A percentile compares a stretch with the other conserved stretches of the same genome.
Evolutionary conservation across 2,113 vertebrate genomes (phyloP).

Genomic region (Hylia prasina): DNA sequence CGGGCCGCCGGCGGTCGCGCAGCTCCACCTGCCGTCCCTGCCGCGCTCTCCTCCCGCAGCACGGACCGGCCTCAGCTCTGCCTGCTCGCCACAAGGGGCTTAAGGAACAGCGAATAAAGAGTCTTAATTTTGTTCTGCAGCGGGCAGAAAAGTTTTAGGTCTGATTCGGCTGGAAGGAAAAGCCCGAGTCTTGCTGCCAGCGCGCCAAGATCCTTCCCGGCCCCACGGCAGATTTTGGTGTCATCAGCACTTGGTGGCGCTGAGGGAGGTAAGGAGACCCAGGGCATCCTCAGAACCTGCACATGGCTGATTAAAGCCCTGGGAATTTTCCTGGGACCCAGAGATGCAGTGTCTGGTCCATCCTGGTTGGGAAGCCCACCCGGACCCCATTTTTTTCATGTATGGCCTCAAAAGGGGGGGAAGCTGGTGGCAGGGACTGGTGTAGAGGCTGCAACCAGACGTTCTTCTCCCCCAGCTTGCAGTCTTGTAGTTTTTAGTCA

Average conservation of each 20-base stretch:
- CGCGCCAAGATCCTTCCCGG: rapidly evolving
- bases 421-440: neutral
- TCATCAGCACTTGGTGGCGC: neutral
- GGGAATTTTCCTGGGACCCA: neutral
- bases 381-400: neutral
- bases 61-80: neutral
- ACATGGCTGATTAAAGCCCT: neutral
- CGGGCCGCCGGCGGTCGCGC: neutral
- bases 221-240: neutral
- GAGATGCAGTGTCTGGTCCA: neutral
- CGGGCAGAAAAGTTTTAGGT: neutral
- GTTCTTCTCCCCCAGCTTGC: neutral
- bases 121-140: neutral
- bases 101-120: neutral
- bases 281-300: neutral
- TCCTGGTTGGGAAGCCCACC: neutral
- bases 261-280: neutral
- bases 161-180: neutral
- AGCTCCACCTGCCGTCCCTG: slow-evolving; percentile 49
- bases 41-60: neutral
- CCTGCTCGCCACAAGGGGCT: neutral
- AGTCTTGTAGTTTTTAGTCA: neutral
- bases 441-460: neutral
- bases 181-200: neutral
- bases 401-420: neutral